Percentiles rank a stretch among this genome's conserved stretches.
Conservation (phyloP, 2,113 vertebrate species). For the Sinosuthora webbiana region DNA sequence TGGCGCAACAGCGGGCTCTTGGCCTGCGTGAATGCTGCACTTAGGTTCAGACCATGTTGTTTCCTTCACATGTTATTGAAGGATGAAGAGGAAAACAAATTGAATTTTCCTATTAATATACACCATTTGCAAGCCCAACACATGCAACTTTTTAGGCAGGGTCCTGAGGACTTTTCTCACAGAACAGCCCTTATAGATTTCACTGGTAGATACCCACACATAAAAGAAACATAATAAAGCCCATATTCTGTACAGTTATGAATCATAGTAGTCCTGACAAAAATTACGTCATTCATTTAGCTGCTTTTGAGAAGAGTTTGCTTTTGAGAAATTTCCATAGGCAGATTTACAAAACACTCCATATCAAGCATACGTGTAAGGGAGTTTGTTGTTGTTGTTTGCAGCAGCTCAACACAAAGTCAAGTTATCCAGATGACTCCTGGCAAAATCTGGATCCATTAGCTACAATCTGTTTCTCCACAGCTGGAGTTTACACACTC, state of each 20-base stretch:
- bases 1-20: background rate
- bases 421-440: background rate
- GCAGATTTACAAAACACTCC: background rate
- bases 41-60: slow-evolving; percentile 26
- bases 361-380: background rate
- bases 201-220: background rate
- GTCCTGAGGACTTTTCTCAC: slow-evolving; percentile 26
- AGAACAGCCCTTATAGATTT: background rate
- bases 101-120: slow-evolving; percentile 31
- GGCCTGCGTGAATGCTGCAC: background rate
- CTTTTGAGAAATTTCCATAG: background rate
- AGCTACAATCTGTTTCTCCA: slow-evolving; percentile 2
- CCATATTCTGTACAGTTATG: background rate
- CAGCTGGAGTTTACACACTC: slow-evolving; percentile 16
- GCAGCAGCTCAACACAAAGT: background rate
- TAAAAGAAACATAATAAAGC: slow-evolving; percentile 6
- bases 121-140: slow-evolving; percentile 3
- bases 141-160: background rate
- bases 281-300: background rate
- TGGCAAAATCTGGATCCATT: slow-evolving; percentile 35
- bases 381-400: background rate
- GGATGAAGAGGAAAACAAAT: slow-evolving; percentile 41
- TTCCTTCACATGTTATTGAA: slow-evolving; percentile 24
- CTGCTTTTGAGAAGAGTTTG: background rate
- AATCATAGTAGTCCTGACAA: background rate